A percentile compares a stretch with the other conserved stretches of the same genome.
phyloP scores from a whole-genome alignment of 2,797 vertebrate genomes.

The Xenops minutus region DNA sequence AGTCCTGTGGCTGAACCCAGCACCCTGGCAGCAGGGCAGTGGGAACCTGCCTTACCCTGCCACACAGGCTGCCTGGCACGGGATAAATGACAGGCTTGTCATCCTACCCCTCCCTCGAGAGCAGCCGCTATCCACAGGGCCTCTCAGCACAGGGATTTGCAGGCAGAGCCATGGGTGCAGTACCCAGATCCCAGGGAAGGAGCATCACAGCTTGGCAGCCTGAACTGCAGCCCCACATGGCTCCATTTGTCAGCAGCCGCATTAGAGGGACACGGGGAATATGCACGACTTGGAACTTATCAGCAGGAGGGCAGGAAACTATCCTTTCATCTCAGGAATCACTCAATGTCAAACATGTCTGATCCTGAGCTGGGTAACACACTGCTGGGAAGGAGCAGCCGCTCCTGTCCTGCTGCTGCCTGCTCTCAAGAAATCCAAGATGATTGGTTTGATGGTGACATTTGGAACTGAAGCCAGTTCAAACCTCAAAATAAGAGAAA shows the following conservation, averaged over 20 bases:
- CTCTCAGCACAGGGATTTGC: background rate
- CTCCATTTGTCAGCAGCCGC: background rate
- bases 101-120: background rate
- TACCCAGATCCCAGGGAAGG: rapidly evolving
- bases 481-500: background rate
- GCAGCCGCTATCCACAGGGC: background rate
- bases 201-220: background rate
- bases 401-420: background rate
- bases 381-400: background rate
- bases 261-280: background rate
- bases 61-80: background rate
- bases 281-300: background rate
- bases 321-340: background rate
- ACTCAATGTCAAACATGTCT: background rate
- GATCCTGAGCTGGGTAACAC: background rate
- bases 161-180: rapidly evolving
- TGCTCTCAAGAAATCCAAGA: background rate
- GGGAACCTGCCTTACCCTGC: background rate
- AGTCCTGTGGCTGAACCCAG: rapidly evolving
- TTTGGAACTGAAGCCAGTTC: background rate
- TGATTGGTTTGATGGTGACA: background rate
- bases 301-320: background rate
- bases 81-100: background rate
- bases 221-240: background rate
- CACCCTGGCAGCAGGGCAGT: rapidly evolving